phyloP scores from a whole-genome alignment of 2,797 vertebrate genomes.

The Xenentodon cancila region DNA sequence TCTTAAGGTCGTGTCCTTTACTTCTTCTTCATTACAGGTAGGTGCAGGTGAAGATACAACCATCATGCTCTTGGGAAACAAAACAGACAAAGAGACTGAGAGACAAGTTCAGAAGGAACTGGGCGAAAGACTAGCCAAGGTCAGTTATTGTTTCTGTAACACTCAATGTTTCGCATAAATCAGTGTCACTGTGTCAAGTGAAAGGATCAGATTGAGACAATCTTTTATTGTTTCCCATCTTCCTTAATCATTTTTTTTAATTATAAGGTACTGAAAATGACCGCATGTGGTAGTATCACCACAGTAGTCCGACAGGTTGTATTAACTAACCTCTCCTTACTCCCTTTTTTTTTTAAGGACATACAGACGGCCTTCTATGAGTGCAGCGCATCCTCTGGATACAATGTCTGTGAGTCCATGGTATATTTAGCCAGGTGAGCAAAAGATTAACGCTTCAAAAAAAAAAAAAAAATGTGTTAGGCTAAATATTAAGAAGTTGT shows the following conservation, averaged over 20 bases:
- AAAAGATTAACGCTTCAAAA: not conserved
- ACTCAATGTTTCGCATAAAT: not conserved
- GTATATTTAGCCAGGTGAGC: constrained; percentile 90
- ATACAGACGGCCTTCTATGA: constrained; percentile 89
- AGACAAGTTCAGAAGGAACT: constrained; percentile 83
- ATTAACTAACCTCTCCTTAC: not conserved
- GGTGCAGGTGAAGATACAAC: constrained; percentile 86
- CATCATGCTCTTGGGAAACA: constrained; percentile 92
- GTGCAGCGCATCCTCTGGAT: constrained; percentile 90
- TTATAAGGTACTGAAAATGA: not conserved
- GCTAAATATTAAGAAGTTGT: too few species aligned
- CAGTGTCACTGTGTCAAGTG: not conserved
- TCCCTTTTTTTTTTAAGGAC: constrained; percentile 77
- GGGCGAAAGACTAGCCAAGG: constrained; percentile 90
- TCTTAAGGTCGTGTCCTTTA: not conserved
- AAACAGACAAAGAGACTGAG: constrained; percentile 87
- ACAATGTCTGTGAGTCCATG: constrained; percentile 85
- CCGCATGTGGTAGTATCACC: constrained; percentile 3
- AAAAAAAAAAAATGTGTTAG: too few species aligned
- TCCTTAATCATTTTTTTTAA: not conserved
- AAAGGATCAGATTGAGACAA: not conserved
- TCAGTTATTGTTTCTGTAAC: constrained; percentile 60
- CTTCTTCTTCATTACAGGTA: constrained; percentile 80
- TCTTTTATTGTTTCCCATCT: too few species aligned
- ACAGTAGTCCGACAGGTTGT: too few species aligned